phyloP scores from a whole-genome alignment of 1,140 invertebrate genomes.

The Berghia stephanieae region DNA sequence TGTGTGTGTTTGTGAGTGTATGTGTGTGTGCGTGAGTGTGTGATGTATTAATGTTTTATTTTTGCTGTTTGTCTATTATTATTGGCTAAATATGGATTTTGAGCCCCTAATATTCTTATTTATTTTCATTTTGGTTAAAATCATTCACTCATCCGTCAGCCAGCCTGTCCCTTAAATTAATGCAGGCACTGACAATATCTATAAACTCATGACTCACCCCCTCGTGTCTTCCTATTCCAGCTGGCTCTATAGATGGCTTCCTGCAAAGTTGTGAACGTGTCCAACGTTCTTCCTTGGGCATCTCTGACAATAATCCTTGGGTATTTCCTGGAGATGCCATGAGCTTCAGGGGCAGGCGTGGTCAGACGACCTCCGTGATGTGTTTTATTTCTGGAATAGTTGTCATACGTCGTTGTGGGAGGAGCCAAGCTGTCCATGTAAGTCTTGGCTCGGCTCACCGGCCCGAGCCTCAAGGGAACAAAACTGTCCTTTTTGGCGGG shows the following conservation, averaged over 20 bases:
- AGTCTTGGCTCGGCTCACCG: constrained; percentile 1
- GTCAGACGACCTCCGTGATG: not conserved
- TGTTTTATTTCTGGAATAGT: not conserved
- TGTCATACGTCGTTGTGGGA: not conserved
- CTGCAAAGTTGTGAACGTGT: constrained; percentile 56
- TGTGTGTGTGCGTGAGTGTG: too few species aligned
- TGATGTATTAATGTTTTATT: too few species aligned
- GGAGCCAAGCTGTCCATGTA: not conserved
- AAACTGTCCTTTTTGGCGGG: not conserved
- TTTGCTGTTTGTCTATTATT: too few species aligned
- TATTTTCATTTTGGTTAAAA: too few species aligned
- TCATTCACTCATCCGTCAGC: not conserved
- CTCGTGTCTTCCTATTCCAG: constrained; percentile 33
- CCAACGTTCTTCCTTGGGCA: constrained; percentile 42
- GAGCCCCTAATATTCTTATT: too few species aligned
- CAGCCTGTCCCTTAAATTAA: not conserved
- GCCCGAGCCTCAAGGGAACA: constrained; percentile 11
- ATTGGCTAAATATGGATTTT: too few species aligned
- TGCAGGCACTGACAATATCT: not conserved
- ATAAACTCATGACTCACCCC: not conserved
- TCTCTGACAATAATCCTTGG: constrained; percentile 51
- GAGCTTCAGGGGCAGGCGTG: not conserved
- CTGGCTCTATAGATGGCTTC: constrained; percentile 58
- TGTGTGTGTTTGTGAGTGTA: too few species aligned
- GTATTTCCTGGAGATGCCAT: constrained; percentile 22